Evolutionary conservation across 2,113 vertebrate species (phyloP).

Genomic region (Semnornis frantzii): DNA sequence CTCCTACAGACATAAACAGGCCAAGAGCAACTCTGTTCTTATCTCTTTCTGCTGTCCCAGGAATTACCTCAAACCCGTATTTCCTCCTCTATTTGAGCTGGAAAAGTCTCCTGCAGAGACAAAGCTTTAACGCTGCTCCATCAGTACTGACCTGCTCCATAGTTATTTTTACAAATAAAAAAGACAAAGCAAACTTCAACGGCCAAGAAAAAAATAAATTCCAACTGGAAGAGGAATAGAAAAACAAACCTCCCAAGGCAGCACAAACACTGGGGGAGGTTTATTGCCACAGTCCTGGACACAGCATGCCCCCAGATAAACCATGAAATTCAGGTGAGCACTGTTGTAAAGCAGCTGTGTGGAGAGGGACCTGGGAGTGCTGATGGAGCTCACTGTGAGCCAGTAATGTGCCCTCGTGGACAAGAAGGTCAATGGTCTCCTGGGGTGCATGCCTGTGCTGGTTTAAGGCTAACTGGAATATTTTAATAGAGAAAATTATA

Average conservation of each 20-base stretch:
- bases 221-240: not conserved
- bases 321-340: accelerated
- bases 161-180: not conserved
- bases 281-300: not conserved
- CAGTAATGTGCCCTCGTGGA: too few relatives aligned
- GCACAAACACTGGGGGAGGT: not conserved
- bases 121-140: accelerated
- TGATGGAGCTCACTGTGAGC: too few relatives aligned
- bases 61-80: not conserved
- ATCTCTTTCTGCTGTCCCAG: not conserved
- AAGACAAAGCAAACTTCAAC: not conserved
- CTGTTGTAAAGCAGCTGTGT: too few relatives aligned
- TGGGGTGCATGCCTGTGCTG: too few relatives aligned
- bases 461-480: too few relatives aligned
- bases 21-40: not conserved
- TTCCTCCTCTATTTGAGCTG: not conserved
- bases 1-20: not conserved
- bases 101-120: not conserved
- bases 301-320: not conserved
- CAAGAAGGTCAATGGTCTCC: too few relatives aligned
- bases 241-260: not conserved
- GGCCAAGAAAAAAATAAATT: not conserved
- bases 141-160: not conserved
- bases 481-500: too few relatives aligned
- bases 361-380: too few relatives aligned